Evolutionary conservation across 92 coral and sea anemone genomes (phyloP).

Genomic region (Bergia sp.): DNA sequence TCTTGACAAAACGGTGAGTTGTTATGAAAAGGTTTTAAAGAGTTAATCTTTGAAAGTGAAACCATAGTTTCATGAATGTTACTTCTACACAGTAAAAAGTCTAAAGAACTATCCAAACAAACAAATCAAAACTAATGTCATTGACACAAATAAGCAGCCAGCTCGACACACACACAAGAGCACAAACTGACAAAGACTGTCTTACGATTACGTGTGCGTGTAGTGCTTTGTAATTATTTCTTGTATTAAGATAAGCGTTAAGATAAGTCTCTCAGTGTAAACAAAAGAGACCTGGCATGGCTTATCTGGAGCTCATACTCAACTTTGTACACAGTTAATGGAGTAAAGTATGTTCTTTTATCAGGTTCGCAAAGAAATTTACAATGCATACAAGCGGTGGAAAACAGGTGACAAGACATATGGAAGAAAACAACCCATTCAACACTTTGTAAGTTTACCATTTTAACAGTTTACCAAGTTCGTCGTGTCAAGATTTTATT

Average conservation of each 20-base stretch:
- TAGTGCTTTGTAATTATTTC: too few relatives aligned
- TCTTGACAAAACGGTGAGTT: constrained; percentile 84
- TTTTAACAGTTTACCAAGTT: neutral
- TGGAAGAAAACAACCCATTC: constrained; percentile 82
- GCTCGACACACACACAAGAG: neutral
- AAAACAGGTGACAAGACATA: constrained; percentile 96
- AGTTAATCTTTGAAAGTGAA: neutral
- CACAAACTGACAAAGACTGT: too few relatives aligned
- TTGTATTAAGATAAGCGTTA: too few relatives aligned
- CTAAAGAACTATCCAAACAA: neutral
- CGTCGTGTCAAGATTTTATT: neutral
- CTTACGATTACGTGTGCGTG: too few relatives aligned
- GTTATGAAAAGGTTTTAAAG: neutral
- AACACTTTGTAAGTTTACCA: constrained; percentile 80
- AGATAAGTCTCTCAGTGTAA: too few relatives aligned
- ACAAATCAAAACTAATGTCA: neutral
- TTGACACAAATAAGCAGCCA: neutral
- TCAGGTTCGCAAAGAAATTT: constrained; percentile 91
- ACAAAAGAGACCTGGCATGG: too few relatives aligned
- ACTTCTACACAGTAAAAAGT: neutral
- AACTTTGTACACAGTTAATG: neutral
- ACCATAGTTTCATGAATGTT: neutral
- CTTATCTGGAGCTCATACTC: neutral
- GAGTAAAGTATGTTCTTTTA: neutral
- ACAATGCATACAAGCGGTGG: constrained; percentile 96